A percentile compares a stretch with the other conserved stretches of the same genome.
phyloP scores from a whole-genome alignment of 2,797 vertebrate genomes.

The Squalus acanthias region DNA sequence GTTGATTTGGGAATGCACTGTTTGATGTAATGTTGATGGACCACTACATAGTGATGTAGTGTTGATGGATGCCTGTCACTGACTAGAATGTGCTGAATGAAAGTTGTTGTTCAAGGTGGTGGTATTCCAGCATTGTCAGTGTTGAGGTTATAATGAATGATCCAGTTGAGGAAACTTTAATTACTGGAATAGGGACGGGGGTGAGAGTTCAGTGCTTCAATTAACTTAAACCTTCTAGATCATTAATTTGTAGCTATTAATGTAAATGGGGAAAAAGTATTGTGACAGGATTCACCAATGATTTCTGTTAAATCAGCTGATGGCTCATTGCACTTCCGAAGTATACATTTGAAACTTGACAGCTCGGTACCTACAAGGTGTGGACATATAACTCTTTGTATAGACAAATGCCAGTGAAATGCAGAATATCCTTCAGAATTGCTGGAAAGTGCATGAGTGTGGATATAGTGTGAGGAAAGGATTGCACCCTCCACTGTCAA shows the following conservation, averaged over 20 bases:
- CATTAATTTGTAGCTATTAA: not conserved
- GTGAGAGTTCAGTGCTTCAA: not conserved
- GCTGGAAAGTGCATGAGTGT: not conserved
- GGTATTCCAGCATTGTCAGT: not conserved
- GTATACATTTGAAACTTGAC: not conserved
- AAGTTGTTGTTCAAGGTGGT: not conserved
- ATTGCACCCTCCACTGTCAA: not conserved
- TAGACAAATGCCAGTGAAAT: not conserved
- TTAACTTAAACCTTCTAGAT: not conserved
- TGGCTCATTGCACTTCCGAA: not conserved
- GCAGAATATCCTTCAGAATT: not conserved
- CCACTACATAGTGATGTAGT: not conserved
- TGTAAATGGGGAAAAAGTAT: not conserved
- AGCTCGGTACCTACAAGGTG: not conserved
- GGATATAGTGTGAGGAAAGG: not conserved
- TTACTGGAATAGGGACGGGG: not conserved
- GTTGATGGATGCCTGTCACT: not conserved
- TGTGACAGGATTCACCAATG: not conserved
- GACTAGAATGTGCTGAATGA: not conserved
- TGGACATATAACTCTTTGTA: not conserved
- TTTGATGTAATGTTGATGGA: not conserved
- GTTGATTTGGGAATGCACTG: not conserved
- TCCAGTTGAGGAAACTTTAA: not conserved
- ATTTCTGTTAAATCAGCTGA: not conserved
- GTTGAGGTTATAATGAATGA: not conserved